Base-by-base conservation (phyloP, 2,888 invertebrate genomes). In the Ptilodon capucinus region DNA sequence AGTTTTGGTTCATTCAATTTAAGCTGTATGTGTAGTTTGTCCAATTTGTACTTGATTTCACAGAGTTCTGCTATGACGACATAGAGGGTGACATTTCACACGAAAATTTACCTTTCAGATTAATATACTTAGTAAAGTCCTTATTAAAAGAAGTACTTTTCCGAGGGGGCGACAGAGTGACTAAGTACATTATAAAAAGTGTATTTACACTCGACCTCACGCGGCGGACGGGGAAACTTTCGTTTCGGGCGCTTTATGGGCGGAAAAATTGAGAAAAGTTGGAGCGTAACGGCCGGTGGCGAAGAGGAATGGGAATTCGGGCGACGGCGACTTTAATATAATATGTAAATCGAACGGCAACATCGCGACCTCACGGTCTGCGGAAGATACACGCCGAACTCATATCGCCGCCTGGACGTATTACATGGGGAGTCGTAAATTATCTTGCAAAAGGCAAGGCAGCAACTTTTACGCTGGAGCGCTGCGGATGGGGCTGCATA, bases 201-300 rank as follows among this genome's bases (percentile, higher is more conserved):
- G 81, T 89, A 88, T 89, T 87, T 90, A 88, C 85, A 88, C 84
- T 84, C 85, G 86, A 85, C 86, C 87, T 89, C 84, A 84, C 80
- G 86, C 83, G 78, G 82, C 76, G 81, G 82, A 80, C 75, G 83
- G 76, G 68, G 76, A 85, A 90, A 88, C 82, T 89, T 91, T 86
- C 81, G 81, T 86, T 83, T 84, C 81, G 84, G 84, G 76, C 82
- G 81, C 84, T 91, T 90, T 90, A 91, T 90, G 87, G 84, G 81
- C 81, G 87, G 88, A 91, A 90, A 90, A 90, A 90, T 91, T 90
- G 86, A 81, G 89, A 89, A 91, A 91, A 91, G 91, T 90, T 90
- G 76, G 79, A 83, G 81, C 86, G 86, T 88, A 88, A 89, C 89
- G 88, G 89, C 85, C 89, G 88, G 86, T 84, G 81, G 85, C 82